Percentiles rank a stretch among this genome's conserved stretches.
These are phyloP conservation scores for Aselliscus stoliczkanus DNA, from an alignment of 2,797 vertebrate genomes.

Conservation along the genomic window DNA sequence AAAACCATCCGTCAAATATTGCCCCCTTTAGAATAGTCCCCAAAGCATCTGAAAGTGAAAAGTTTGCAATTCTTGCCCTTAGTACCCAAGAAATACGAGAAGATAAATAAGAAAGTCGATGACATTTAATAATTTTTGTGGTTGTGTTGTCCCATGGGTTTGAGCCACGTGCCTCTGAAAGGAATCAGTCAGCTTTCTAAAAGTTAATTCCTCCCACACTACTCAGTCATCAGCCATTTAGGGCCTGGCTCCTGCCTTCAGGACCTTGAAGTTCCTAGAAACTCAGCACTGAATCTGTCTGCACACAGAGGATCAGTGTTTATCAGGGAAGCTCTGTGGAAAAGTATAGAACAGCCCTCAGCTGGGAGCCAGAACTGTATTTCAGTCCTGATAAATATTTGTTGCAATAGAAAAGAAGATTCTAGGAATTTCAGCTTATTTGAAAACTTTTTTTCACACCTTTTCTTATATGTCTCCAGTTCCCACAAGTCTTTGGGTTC, in stretches of 20 bases:
- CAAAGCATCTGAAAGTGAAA: slow-evolving; percentile 7
- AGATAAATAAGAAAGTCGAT: not conserved
- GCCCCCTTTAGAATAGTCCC: not conserved
- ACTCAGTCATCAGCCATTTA: not conserved
- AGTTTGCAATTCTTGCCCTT: not conserved
- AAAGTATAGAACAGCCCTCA: not conserved
- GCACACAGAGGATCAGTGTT: not conserved
- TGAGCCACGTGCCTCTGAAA: not conserved
- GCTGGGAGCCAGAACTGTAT: not conserved
- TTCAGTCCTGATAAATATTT: not conserved
- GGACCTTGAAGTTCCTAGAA: not conserved
- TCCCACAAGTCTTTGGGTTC: not conserved
- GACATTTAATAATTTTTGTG: not conserved
- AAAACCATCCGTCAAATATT: not conserved
- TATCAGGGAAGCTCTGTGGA: not conserved
- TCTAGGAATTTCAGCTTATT: not conserved
- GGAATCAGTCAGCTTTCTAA: not conserved
- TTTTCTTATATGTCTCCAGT: not conserved
- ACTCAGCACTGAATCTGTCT: not conserved
- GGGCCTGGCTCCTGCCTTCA: not conserved
- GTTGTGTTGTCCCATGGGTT: not conserved
- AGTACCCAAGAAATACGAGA: not conserved
- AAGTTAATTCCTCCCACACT: not conserved
- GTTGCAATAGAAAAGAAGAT: not conserved
- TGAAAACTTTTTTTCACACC: not conserved